Evolutionary conservation across 2,113 vertebrate species (phyloP).

Genomic region (Nothobranchius furzeri): DNA sequence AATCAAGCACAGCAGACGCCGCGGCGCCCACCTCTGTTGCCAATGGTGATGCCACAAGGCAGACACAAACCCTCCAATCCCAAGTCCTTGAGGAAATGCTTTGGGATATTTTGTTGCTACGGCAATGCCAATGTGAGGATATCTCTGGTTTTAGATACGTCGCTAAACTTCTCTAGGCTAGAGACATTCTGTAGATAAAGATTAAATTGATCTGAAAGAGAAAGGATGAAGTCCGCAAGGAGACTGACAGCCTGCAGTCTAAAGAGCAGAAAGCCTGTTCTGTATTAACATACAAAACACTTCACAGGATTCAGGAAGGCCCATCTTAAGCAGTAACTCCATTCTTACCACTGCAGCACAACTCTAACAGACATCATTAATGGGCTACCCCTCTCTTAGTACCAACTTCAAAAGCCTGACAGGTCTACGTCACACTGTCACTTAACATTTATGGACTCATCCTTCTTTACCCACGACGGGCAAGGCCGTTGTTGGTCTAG

Average conservation of each 20-base stretch:
- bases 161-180: constrained; percentile 12
- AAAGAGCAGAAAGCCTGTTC: constrained; percentile 35
- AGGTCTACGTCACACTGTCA: too few species aligned
- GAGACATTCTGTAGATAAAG: constrained; percentile 23
- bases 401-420: too few species aligned
- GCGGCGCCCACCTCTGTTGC: constrained; percentile 48
- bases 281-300: constrained; percentile 53
- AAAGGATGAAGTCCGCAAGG: background rate
- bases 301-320: constrained; percentile 26
- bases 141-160: constrained; percentile 48
- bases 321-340: background rate
- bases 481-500: too few species aligned
- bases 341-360: too few species aligned
- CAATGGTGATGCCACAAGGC: constrained; percentile 39
- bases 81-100: constrained; percentile 34
- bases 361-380: too few species aligned
- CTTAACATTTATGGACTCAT: too few species aligned
- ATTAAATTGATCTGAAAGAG: constrained; percentile 27
- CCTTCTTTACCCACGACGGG: too few species aligned
- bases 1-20: constrained; percentile 50
- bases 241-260: constrained; percentile 44
- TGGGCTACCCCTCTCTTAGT: too few species aligned
- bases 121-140: constrained; percentile 40
- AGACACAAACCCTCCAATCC: constrained; percentile 7
- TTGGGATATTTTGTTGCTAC: constrained; percentile 69